phyloP scores from a whole-genome alignment of 2,888 invertebrate species.

The Oxyteleia sp. region DNA sequence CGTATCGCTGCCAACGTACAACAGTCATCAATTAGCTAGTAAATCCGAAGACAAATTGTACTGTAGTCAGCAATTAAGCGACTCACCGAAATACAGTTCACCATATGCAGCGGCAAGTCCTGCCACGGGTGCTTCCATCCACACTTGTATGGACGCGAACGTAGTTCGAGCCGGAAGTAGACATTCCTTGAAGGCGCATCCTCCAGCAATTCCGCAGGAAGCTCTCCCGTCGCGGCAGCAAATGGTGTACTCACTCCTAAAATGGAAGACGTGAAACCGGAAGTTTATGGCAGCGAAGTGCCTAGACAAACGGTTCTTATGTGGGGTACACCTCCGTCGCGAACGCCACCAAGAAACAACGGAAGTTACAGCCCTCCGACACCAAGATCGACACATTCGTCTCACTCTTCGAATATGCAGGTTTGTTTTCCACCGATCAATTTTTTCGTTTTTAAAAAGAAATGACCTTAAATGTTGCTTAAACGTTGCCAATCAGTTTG shows the following conservation, averaged over 20 bases:
- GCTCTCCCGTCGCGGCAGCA: constrained; percentile 89
- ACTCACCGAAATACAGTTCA: constrained; percentile 89
- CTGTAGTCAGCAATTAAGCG: constrained; percentile 89
- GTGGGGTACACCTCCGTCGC: constrained; percentile 91
- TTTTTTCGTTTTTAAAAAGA: too few relatives aligned
- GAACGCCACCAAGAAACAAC: constrained; percentile 85
- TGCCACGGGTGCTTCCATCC: constrained; percentile 78
- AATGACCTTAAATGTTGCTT: too few relatives aligned
- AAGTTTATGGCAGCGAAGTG: constrained; percentile 88
- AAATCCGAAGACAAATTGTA: constrained; percentile 90
- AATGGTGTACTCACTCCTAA: constrained; percentile 89
- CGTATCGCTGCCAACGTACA: constrained; percentile 91
- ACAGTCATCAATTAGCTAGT: constrained; percentile 88
- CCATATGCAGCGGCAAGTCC: constrained; percentile 84
- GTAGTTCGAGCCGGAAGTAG: too few relatives aligned
- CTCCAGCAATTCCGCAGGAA: too few relatives aligned
- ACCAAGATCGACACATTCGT: constrained; percentile 84
- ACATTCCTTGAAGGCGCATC: too few relatives aligned
- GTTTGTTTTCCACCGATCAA: too few relatives aligned
- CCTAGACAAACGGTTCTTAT: constrained; percentile 96
- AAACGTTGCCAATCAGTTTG: too few relatives aligned
- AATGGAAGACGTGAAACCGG: constrained; percentile 89
- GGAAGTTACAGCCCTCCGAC: constrained; percentile 86
- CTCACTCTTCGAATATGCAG: constrained; percentile 82
- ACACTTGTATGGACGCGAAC: too few relatives aligned